These are phyloP conservation scores for Plemyria rubiginata DNA, from an alignment of 2,888 invertebrate genomes.

Conservation along the genomic window DNA sequence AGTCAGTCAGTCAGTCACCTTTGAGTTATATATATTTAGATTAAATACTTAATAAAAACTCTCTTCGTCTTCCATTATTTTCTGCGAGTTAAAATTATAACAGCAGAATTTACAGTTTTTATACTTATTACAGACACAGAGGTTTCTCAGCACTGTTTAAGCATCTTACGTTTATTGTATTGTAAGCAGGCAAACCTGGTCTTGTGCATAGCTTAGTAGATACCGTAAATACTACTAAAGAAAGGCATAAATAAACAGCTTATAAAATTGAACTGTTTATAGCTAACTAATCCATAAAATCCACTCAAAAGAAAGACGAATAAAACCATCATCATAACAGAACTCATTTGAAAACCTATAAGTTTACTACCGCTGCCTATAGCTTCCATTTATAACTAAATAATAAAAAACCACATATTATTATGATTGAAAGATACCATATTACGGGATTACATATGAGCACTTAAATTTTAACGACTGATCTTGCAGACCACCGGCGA, in stretches of 20 bases:
- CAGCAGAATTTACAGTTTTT: too few relatives aligned
- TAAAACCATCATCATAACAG: constrained; percentile 31
- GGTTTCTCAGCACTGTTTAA: too few relatives aligned
- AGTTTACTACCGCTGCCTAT: constrained; percentile 30
- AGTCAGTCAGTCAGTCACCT: too few relatives aligned
- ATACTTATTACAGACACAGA: too few relatives aligned
- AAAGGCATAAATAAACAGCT: constrained; percentile 27
- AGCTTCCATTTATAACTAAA: constrained; percentile 52
- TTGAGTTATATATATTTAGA: too few relatives aligned
- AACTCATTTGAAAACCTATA: constrained; percentile 28
- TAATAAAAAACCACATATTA: constrained; percentile 52
- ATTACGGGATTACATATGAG: constrained; percentile 54
- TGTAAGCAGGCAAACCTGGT: background rate
- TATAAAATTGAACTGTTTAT: constrained; percentile 28
- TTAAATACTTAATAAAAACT: too few relatives aligned
- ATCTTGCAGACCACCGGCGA: constrained; percentile 52
- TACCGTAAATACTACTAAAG: constrained; percentile 8
- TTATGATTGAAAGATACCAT: constrained; percentile 58
- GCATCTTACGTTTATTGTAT: background rate
- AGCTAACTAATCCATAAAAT: constrained; percentile 27
- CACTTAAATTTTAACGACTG: constrained; percentile 59
- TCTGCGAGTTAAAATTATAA: too few relatives aligned
- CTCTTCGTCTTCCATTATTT: too few relatives aligned
- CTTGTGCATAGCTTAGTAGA: background rate
- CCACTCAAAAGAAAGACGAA: constrained; percentile 29